Evolutionary conservation across 2,113 vertebrate genomes (phyloP).

Genomic region (Deroptyus accipitrinus): DNA sequence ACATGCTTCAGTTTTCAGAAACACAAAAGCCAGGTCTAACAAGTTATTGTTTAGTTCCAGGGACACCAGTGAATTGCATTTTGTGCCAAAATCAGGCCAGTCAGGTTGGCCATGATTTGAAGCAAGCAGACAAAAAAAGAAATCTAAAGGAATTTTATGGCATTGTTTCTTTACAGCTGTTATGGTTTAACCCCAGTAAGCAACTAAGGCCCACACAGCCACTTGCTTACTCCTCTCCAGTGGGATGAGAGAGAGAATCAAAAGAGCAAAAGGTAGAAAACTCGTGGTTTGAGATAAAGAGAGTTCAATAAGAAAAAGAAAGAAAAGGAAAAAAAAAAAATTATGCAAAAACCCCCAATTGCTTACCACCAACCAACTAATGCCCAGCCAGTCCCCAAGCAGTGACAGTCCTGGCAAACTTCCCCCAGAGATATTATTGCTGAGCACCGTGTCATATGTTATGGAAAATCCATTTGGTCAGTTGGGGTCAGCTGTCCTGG

Average conservation of each 20-base stretch:
- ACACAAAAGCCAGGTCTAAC: neutral
- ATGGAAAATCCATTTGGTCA: neutral
- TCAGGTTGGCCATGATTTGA: neutral
- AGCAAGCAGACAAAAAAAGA: neutral
- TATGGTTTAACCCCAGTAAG: neutral
- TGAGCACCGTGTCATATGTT: neutral
- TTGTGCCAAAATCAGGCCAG: neutral
- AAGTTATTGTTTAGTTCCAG: neutral
- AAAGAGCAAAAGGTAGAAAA: neutral
- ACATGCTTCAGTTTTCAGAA: neutral
- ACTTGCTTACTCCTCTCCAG: accelerated
- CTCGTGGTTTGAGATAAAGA: neutral
- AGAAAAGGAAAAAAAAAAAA: neutral
- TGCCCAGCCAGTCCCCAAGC: neutral
- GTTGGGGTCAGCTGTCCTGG: neutral
- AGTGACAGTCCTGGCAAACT: neutral
- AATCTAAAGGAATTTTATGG: neutral
- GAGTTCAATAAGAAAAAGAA: neutral
- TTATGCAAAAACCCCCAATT: accelerated
- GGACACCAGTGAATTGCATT: neutral
- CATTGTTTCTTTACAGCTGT: neutral
- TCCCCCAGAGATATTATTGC: neutral
- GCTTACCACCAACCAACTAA: neutral
- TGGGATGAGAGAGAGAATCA: neutral
- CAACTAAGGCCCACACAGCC: neutral